Percentiles rank a stretch among this genome's conserved stretches.
These are phyloP conservation scores for Dermatemys mawii DNA, from an alignment of 2,113 vertebrate genomes.

Conservation along the genomic window DNA sequence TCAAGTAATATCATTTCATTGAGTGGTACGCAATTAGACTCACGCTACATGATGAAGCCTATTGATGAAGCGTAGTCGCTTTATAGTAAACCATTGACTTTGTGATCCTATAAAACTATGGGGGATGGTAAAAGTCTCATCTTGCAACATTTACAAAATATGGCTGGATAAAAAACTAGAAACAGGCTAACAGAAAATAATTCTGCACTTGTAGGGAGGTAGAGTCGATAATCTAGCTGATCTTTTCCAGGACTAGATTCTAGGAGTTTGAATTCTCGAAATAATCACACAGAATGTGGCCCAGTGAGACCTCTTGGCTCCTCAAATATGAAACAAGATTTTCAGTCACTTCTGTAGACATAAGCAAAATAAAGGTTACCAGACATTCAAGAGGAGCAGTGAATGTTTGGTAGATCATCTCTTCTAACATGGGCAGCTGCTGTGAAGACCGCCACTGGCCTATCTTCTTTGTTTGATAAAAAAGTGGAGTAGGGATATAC, in stretches of 20 bases:
- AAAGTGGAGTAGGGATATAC: background rate
- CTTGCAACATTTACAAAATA: background rate
- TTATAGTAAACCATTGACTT: background rate
- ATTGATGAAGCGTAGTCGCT: background rate
- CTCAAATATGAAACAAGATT: background rate
- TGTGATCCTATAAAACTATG: background rate
- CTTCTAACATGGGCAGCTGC: background rate
- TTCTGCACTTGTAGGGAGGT: background rate
- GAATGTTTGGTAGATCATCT: background rate
- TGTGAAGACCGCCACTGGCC: background rate
- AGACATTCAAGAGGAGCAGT: background rate
- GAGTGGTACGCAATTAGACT: background rate
- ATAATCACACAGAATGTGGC: background rate
- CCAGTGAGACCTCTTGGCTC: background rate
- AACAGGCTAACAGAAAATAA: background rate
- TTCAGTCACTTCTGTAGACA: background rate
- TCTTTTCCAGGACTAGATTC: background rate
- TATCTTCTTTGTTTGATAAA: background rate
- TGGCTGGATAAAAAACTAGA: accelerated
- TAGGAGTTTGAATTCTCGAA: background rate
- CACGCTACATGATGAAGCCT: background rate
- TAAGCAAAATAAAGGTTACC: background rate
- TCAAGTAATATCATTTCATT: background rate
- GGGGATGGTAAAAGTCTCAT: background rate
- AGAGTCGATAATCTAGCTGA: background rate